Evolutionary conservation across 1,140 invertebrate genomes (phyloP).

Genomic region (Heliconius hermathena): DNA sequence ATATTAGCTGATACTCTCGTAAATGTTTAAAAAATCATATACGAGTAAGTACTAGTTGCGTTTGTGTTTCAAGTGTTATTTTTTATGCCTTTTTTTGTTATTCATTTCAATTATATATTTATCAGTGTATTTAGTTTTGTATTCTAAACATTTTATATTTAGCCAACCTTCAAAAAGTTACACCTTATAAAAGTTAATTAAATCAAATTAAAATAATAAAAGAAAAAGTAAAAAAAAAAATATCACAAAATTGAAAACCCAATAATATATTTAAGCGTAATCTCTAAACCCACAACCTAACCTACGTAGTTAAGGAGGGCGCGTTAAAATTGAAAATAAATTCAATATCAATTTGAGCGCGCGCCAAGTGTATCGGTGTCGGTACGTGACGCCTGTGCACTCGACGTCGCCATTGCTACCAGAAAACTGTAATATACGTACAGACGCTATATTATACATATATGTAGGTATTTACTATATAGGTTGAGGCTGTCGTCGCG

Average conservation of each 20-base stretch:
- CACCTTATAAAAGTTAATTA: too few species aligned
- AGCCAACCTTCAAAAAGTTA: too few species aligned
- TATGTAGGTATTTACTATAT: not conserved
- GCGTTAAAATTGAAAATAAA: conserved; percentile 82
- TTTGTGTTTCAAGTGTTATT: too few species aligned
- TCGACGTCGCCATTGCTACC: conserved; percentile 55
- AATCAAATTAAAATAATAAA: too few species aligned
- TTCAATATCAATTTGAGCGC: conserved; percentile 81
- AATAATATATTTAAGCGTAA: not conserved
- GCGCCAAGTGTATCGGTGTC: conserved; percentile 73
- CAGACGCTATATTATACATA: not conserved
- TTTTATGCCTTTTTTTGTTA: too few species aligned
- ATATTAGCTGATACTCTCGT: too few species aligned
- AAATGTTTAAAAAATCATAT: too few species aligned
- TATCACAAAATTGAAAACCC: not conserved
- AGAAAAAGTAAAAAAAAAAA: not conserved
- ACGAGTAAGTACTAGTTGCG: too few species aligned
- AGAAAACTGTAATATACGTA: conserved; percentile 30
- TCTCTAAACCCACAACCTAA: conserved; percentile 42
- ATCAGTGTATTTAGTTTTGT: too few species aligned
- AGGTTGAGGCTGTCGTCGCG: too few species aligned
- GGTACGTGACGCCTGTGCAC: conserved; percentile 73
- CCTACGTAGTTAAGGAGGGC: conserved; percentile 73
- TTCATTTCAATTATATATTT: too few species aligned
- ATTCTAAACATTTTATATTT: too few species aligned